These are phyloP conservation scores for Anser cygnoides DNA, from an alignment of 2,113 vertebrate species.

Conservation along the genomic window DNA sequence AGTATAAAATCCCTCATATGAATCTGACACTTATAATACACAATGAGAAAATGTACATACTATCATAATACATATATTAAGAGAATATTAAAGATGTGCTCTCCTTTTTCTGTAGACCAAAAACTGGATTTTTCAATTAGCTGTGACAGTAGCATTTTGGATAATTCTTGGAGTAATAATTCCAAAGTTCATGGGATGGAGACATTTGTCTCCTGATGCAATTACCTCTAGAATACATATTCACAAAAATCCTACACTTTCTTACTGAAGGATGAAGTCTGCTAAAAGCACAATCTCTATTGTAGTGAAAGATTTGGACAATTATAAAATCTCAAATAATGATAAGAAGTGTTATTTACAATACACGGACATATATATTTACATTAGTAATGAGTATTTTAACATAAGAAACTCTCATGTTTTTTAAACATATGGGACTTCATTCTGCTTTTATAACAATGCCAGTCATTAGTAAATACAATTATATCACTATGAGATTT, in stretches of 20 bases:
- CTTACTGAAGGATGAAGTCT: background rate
- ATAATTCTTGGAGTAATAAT: background rate
- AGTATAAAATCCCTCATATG: background rate
- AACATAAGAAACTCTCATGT: background rate
- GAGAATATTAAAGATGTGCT: background rate
- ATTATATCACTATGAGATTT: background rate
- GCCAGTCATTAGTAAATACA: constrained; percentile 9
- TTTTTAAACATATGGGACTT: constrained; percentile 37
- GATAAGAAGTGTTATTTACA: background rate
- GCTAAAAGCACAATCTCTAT: background rate
- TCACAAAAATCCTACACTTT: background rate
- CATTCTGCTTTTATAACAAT: constrained; percentile 2
- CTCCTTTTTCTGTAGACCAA: background rate
- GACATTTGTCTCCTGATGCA: background rate
- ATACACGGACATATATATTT: background rate
- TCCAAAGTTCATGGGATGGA: background rate
- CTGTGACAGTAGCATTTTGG: background rate
- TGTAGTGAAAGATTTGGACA: background rate
- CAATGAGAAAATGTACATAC: background rate
- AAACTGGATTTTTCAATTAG: background rate
- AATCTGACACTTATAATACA: background rate
- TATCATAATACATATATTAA: background rate
- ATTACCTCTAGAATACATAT: background rate
- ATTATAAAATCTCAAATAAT: background rate
- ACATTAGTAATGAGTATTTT: background rate